Percentiles rank a stretch among this genome's conserved stretches.
phyloP scores from a whole-genome alignment of 2,797 vertebrate species.

The Sus cebifrons region DNA sequence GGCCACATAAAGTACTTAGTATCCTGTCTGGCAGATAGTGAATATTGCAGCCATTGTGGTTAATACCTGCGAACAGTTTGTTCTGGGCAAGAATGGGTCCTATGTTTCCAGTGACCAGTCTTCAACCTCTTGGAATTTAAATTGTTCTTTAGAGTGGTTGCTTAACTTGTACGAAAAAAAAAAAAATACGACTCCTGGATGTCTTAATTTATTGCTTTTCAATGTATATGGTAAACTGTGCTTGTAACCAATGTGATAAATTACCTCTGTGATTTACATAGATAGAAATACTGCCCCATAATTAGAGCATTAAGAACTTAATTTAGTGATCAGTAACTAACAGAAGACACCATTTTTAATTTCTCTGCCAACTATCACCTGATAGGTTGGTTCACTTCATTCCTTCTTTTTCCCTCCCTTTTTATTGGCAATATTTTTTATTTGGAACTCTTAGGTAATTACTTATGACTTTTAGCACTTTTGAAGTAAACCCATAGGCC shows the following conservation, averaged over 20 bases:
- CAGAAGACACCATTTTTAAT: neutral
- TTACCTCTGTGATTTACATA: neutral
- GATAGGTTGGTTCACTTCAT: neutral
- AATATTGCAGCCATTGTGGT: neutral
- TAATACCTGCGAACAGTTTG: neutral
- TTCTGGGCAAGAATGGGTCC: neutral
- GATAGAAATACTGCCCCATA: neutral
- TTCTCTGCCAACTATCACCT: neutral
- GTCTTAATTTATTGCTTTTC: constrained; percentile 12
- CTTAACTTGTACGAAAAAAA: neutral
- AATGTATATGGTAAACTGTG: neutral
- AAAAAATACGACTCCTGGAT: neutral
- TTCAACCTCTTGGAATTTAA: constrained; percentile 51
- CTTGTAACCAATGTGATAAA: constrained; percentile 5
- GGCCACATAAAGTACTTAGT: neutral
- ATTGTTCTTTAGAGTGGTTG: neutral
- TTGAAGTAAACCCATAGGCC: neutral
- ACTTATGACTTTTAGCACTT: neutral
- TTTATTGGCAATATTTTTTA: neutral
- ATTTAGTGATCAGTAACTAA: neutral
- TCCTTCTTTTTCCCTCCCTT: neutral
- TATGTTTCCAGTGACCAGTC: neutral
- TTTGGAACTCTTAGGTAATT: neutral
- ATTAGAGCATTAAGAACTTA: neutral
- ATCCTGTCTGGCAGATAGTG: neutral